Evolutionary conservation across 64 coral and sea anemone species (phyloP).

Genomic region (Montipora sp.): DNA sequence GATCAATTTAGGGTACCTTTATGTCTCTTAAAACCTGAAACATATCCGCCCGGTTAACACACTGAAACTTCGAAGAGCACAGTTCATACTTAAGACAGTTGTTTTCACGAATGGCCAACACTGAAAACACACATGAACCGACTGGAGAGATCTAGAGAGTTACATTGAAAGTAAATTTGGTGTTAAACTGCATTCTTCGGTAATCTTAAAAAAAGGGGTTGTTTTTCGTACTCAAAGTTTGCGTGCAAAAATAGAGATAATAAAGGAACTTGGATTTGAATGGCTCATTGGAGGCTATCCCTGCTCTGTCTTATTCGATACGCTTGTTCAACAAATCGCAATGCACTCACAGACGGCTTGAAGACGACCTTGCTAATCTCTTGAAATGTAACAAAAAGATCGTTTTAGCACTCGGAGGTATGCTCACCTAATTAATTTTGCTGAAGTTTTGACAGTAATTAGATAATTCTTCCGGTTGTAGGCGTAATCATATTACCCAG

Average conservation of each 20-base stretch:
- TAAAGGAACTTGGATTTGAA: not conserved
- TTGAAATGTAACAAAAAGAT: conserved; percentile 22
- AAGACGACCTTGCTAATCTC: conserved; percentile 26
- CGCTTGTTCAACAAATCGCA: not conserved
- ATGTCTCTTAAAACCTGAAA: too few species aligned
- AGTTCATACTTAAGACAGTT: too few species aligned
- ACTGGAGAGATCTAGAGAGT: not conserved
- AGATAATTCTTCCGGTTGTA: conserved; percentile 77
- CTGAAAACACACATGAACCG: not conserved
- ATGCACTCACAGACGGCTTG: not conserved
- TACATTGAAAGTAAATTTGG: not conserved
- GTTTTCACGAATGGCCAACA: too few species aligned
- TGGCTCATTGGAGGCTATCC: not conserved
- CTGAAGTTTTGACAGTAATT: conserved; percentile 75
- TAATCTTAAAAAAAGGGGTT: too few species aligned
- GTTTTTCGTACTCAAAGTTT: not conserved
- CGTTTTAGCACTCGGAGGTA: conserved; percentile 46
- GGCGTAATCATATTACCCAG: conserved; percentile 69
- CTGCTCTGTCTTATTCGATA: not conserved
- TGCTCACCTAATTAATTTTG: conserved; percentile 76
- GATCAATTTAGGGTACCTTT: too few species aligned
- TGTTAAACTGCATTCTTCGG: not conserved
- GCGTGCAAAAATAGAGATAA: too few species aligned
- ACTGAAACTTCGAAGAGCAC: too few species aligned
- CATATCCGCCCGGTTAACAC: too few species aligned